Evolutionary conservation across 2,797 vertebrate species (phyloP).

Genomic region (Chelmon rostratus): DNA sequence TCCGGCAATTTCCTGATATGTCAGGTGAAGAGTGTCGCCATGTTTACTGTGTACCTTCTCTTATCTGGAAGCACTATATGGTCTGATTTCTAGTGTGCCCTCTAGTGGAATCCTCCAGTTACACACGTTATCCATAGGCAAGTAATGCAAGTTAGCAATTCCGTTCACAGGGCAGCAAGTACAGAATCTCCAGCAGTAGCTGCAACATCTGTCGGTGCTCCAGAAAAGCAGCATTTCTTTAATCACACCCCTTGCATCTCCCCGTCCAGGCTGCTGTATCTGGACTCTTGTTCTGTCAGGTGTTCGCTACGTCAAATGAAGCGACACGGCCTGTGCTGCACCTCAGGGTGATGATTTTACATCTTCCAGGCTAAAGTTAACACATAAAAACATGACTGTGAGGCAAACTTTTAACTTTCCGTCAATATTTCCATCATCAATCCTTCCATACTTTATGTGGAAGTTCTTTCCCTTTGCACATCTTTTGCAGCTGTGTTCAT

Average conservation of each 20-base stretch:
- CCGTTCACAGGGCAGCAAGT: no score
- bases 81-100: no score
- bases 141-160: no score
- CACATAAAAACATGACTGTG: background rate
- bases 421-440: background rate
- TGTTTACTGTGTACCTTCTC: no score
- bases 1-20: no score
- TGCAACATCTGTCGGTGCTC: background rate
- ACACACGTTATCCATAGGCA: no score
- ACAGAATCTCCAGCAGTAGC: no score
- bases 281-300: background rate
- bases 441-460: background rate
- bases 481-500: background rate
- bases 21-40: no score
- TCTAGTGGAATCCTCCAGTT: no score
- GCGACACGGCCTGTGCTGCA: background rate
- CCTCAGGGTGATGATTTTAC: background rate
- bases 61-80: no score
- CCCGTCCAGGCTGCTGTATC: background rate
- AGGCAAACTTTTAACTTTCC: conserved; percentile 1
- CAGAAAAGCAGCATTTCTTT: background rate
- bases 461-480: background rate
- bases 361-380: background rate
- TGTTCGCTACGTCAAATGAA: background rate
- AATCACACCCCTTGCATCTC: no score